Conservation (phyloP, 2,888 invertebrate genomes). For the Drosophila cognata region DNA sequence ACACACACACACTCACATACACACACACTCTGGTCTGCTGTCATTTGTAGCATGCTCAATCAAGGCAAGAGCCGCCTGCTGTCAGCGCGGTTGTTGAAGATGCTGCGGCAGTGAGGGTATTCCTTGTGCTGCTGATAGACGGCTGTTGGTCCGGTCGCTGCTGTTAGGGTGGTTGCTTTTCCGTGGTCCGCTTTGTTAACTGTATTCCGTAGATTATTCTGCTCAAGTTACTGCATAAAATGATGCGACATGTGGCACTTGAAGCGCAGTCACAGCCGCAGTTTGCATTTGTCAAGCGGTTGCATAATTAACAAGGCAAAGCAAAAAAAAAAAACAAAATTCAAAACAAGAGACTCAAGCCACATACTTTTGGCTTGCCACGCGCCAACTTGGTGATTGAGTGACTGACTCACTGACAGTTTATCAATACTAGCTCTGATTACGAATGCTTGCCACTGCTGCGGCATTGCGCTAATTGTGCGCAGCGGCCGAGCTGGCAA, state of each 20-base stretch:
- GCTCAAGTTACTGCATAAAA: constrained; percentile 26
- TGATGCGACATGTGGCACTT: constrained; percentile 40
- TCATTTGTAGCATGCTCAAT: constrained; percentile 27
- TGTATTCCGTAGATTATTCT: background rate
- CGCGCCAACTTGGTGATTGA: constrained; percentile 38
- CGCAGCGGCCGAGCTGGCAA: constrained; percentile 26
- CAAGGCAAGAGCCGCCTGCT: constrained; percentile 24
- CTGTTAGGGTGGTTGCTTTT: constrained; percentile 19
- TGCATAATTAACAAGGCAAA: constrained; percentile 45
- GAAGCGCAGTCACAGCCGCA: constrained; percentile 10
- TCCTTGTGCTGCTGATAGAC: constrained; percentile 1
- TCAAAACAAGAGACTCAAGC: constrained; percentile 50
- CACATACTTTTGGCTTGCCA: constrained; percentile 51
- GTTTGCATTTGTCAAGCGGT: constrained; percentile 19
- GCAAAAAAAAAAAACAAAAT: constrained; percentile 6
- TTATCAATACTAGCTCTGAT: constrained; percentile 39
- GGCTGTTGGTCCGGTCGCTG: constrained; percentile 17
- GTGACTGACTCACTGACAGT: constrained; percentile 41
- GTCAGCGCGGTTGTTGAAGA: constrained; percentile 7
- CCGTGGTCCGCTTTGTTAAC: background rate
- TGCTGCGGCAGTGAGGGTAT: constrained; percentile 9
- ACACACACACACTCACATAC: background rate
- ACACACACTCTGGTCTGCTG: background rate
- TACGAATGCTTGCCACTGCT: constrained; percentile 17
- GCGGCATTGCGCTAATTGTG: constrained; percentile 46